Conservation (phyloP, 2,113 vertebrate genomes). For the Apus apus region DNA sequence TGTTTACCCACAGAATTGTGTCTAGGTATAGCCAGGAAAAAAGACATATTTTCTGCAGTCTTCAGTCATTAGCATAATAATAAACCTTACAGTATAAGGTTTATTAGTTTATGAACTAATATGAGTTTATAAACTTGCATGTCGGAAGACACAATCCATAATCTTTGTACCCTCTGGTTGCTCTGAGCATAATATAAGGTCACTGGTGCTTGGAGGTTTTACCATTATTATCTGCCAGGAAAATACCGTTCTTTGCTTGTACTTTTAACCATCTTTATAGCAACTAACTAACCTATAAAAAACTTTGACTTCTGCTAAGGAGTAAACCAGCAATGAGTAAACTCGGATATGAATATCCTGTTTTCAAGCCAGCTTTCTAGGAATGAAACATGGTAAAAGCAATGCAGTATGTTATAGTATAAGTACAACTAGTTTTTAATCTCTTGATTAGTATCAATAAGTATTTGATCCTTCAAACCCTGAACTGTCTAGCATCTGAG, state of each 20-base stretch:
- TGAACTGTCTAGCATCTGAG: neutral
- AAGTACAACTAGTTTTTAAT: neutral
- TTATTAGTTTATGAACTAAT: neutral
- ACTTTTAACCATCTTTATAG: neutral
- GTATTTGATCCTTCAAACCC: neutral
- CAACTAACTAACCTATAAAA: neutral
- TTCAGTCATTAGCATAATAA: neutral
- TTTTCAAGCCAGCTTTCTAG: neutral
- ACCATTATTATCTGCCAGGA: neutral
- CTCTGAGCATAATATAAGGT: neutral
- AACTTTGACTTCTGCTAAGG: neutral
- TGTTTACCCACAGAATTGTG: neutral
- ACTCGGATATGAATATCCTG: neutral
- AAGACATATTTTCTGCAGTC: neutral
- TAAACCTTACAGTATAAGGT: neutral
- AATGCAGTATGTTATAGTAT: accelerated
- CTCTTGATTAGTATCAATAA: neutral
- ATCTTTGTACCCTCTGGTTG: neutral
- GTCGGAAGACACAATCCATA: neutral
- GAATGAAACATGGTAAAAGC: neutral
- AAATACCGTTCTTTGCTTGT: neutral
- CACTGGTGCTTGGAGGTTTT: neutral
- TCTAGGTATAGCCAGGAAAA: neutral
- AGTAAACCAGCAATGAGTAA: neutral
- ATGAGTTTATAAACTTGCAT: neutral